A percentile compares a stretch with the other conserved stretches of the same genome.
phyloP scores from a whole-genome alignment of 2,888 invertebrate species.

The Lathronympha strigana region DNA sequence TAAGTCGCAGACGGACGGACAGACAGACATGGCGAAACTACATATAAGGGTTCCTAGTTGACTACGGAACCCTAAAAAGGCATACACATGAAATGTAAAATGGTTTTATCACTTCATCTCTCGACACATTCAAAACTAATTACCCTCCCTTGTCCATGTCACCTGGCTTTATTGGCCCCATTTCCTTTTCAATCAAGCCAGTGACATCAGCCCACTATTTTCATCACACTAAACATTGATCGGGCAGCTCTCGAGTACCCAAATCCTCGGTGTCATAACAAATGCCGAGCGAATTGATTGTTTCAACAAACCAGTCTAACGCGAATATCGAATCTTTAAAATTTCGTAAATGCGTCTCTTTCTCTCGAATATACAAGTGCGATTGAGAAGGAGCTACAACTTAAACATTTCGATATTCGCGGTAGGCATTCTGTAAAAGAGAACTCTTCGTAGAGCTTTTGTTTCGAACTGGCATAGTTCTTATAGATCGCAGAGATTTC shows the following conservation, averaged over 20 bases:
- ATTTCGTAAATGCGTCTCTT: too few species aligned
- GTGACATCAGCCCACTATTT: constrained; percentile 22
- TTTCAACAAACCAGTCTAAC: neutral
- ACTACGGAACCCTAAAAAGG: neutral
- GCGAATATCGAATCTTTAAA: too few species aligned
- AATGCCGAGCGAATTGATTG: neutral
- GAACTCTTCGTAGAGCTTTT: too few species aligned
- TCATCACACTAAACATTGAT: constrained; percentile 26
- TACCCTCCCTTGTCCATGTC: neutral
- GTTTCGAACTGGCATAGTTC: too few species aligned
- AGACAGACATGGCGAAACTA: too few species aligned
- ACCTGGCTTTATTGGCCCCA: neutral
- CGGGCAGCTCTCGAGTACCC: constrained; percentile 8
- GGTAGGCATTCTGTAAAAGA: too few species aligned
- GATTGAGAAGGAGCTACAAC: too few species aligned
- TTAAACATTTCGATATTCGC: too few species aligned
- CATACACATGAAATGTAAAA: neutral
- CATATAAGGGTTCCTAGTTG: too few species aligned
- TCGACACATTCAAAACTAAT: neutral
- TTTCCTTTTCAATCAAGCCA: constrained; percentile 23
- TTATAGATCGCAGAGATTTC: too few species aligned
- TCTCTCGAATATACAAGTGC: too few species aligned
- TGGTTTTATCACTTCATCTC: neutral
- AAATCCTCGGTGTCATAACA: neutral
- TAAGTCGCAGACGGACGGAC: too few species aligned